phyloP scores from a whole-genome alignment of 2,113 vertebrate species.

The Brachyhypopomus occidentalis region DNA sequence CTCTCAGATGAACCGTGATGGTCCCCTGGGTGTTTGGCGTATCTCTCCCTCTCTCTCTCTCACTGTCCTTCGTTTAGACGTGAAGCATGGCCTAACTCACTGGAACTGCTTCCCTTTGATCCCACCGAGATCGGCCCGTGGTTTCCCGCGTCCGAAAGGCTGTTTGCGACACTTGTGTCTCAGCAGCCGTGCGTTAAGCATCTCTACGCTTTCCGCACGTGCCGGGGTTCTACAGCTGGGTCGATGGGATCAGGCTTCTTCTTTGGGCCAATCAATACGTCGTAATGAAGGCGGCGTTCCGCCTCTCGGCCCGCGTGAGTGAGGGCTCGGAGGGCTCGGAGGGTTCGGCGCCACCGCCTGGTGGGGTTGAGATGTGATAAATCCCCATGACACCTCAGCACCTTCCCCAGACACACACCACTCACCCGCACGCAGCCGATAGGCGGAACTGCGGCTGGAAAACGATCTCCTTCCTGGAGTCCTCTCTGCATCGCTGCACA shows the following conservation, averaged over 20 bases:
- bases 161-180: conserved; percentile 48
- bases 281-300: conserved; percentile 81
- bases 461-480: not conserved
- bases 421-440: no score
- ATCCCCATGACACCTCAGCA: conserved; percentile 58
- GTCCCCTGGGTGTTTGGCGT: not conserved
- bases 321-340: conserved; percentile 61
- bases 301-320: conserved; percentile 69
- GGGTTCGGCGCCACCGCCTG: conserved; percentile 64
- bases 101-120: conserved; percentile 38
- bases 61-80: conserved; percentile 47
- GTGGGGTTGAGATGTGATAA: conserved; percentile 68
- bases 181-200: conserved; percentile 34
- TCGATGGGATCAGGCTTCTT: no score
- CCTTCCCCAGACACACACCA: no score
- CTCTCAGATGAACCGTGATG: not conserved
- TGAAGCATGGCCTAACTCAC: conserved; percentile 43
- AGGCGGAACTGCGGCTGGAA: no score
- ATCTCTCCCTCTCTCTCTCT: conserved; percentile 15
- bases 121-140: conserved; percentile 5
- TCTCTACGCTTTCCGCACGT: conserved; percentile 16
- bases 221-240: conserved; percentile 38
- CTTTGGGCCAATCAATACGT: conserved; percentile 80
- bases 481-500: not conserved
- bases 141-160: conserved; percentile 24